These are phyloP conservation scores for Neosalanx taihuensis DNA, from an alignment of 2,797 vertebrate species.

Conservation along the genomic window DNA sequence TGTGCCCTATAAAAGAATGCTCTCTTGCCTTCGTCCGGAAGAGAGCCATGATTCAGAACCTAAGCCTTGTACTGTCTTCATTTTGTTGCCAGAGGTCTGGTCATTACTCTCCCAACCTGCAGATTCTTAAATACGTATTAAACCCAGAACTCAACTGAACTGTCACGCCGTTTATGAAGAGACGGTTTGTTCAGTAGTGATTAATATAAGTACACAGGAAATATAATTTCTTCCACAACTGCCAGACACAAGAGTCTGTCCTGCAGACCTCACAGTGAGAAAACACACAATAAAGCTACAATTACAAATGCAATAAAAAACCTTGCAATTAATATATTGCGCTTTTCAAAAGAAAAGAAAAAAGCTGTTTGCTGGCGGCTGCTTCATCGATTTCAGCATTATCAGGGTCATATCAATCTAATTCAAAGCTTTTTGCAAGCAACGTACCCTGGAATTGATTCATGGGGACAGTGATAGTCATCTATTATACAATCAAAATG, in stretches of 20 bases:
- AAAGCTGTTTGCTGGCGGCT: constrained; percentile 76
- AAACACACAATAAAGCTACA: constrained; percentile 20
- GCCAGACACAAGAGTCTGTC: constrained; percentile 39
- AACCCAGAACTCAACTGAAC: too few relatives aligned
- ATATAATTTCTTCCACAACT: constrained; percentile 7
- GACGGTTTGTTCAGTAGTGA: too few relatives aligned
- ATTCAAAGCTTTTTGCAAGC: constrained; percentile 74
- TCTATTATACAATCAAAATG: constrained; percentile 75
- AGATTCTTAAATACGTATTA: too few relatives aligned
- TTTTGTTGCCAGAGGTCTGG: too few relatives aligned
- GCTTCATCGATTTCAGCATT: constrained; percentile 75
- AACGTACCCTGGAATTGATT: constrained; percentile 71
- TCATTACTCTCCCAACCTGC: too few relatives aligned
- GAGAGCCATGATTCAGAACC: too few relatives aligned
- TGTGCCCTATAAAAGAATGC: too few relatives aligned
- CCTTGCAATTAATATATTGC: constrained; percentile 73
- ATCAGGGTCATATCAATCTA: constrained; percentile 76
- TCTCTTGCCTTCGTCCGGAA: too few relatives aligned
- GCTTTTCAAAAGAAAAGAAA: constrained; percentile 38
- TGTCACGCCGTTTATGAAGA: too few relatives aligned
- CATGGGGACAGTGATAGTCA: constrained; percentile 72
- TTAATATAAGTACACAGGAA: too few relatives aligned
- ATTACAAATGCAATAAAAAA: constrained; percentile 56
- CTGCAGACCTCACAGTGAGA: constrained; percentile 35
- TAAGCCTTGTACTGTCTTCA: too few relatives aligned